These are phyloP conservation scores for Alca torda DNA, from an alignment of 2,797 vertebrate species.

Conservation along the genomic window DNA sequence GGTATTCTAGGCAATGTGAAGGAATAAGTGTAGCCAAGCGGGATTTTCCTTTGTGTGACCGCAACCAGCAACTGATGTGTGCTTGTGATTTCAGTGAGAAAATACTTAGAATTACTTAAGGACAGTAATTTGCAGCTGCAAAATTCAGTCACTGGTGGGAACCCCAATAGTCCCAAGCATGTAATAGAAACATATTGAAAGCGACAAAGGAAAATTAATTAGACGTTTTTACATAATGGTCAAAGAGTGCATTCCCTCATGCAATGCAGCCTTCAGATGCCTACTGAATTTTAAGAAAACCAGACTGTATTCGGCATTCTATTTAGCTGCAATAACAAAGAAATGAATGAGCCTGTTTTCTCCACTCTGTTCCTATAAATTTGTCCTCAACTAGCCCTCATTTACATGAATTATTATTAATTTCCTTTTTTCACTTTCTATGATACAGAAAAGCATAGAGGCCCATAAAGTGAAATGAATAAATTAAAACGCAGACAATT, in stretches of 20 bases:
- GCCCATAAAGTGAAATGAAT: not conserved
- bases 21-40: not conserved
- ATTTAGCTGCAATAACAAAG: not conserved
- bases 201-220: slow-evolving; percentile 45
- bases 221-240: slow-evolving; percentile 17
- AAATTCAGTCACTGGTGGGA: not conserved
- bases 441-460: not conserved
- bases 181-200: slow-evolving; percentile 27
- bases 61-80: not conserved
- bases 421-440: not conserved
- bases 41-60: not conserved
- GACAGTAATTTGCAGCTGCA: not conserved
- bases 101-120: not conserved
- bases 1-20: not conserved
- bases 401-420: not conserved
- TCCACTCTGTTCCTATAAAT: not conserved
- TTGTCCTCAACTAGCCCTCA: not conserved
- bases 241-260: not conserved
- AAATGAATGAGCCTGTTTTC: not conserved
- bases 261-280: not conserved
- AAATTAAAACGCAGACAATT: not conserved
- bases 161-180: not conserved
- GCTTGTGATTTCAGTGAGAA: not conserved
- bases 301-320: not conserved
- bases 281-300: slow-evolving; percentile 15